Evolutionary conservation across 2,888 invertebrate genomes (phyloP).

Genomic region (Bugula neritina): DNA sequence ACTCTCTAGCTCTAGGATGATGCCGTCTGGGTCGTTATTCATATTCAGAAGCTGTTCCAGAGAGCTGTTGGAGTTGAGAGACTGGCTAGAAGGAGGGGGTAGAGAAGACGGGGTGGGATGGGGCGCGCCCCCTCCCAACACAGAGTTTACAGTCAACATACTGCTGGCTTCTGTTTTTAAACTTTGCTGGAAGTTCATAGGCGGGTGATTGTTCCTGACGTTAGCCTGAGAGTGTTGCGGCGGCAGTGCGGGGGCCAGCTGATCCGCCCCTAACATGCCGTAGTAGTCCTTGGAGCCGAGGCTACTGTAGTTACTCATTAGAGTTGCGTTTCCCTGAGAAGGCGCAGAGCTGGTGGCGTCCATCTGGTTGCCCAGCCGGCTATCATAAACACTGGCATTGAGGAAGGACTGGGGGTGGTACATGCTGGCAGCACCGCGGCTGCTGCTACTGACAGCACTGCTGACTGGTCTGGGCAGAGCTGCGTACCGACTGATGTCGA

Average conservation of each 20-base stretch:
- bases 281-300: not conserved
- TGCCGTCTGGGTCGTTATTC: not conserved
- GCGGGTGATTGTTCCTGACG: not conserved
- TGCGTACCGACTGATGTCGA: not conserved
- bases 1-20: conserved; percentile 16
- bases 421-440: not conserved
- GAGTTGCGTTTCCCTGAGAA: not conserved
- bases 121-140: not conserved
- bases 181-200: not conserved
- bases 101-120: not conserved
- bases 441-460: not conserved
- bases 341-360: not conserved
- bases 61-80: not conserved
- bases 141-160: not conserved
- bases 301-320: not conserved
- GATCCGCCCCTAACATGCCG: not conserved
- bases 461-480: not conserved
- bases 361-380: not conserved
- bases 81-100: not conserved
- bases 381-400: not conserved
- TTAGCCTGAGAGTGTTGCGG: not conserved
- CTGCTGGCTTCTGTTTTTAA: not conserved
- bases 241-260: not conserved
- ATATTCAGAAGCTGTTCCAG: not conserved
- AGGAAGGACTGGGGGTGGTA: not conserved